Percentiles rank a stretch among this genome's conserved stretches.
These are phyloP conservation scores for Chelidonichthys spinosus DNA, from an alignment of 2,797 vertebrate species.

Conservation along the genomic window DNA sequence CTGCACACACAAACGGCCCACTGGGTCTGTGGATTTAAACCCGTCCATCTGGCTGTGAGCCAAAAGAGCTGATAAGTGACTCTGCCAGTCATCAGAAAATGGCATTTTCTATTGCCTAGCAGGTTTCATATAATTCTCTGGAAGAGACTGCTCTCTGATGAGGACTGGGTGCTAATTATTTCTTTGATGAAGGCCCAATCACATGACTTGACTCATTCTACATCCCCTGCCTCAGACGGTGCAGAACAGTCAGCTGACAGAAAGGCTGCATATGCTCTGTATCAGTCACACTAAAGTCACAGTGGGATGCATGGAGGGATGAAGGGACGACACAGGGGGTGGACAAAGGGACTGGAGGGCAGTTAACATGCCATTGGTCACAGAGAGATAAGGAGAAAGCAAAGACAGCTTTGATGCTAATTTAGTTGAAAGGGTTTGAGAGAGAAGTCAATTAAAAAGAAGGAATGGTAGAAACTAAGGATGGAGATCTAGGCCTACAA, in stretches of 20 bases:
- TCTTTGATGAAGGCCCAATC: slow-evolving; percentile 26
- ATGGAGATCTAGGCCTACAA: slow-evolving; percentile 4
- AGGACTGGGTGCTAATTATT: slow-evolving; percentile 35
- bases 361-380: slow-evolving; percentile 46
- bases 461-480: slow-evolving; percentile 6
- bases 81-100: not conserved
- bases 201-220: slow-evolving; percentile 32
- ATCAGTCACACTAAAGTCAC: slow-evolving; percentile 50
- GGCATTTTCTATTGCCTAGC: not conserved
- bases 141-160: slow-evolving; percentile 1
- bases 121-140: not conserved
- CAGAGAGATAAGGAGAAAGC: slow-evolving; percentile 42
- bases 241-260: slow-evolving; percentile 48
- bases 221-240: slow-evolving; percentile 14
- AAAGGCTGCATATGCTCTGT: slow-evolving; percentile 51
- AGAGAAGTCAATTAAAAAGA: slow-evolving; percentile 39
- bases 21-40: not conserved
- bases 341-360: slow-evolving; percentile 20
- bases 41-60: not conserved
- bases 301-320: slow-evolving; percentile 40
- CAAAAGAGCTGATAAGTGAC: not conserved
- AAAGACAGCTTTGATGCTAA: slow-evolving; percentile 49
- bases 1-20: not conserved
- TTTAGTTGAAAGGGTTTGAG: slow-evolving; percentile 22
- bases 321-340: slow-evolving; percentile 24